Base-by-base conservation (phyloP, 2,888 invertebrate species). In the Spodoptera exigua region DNA sequence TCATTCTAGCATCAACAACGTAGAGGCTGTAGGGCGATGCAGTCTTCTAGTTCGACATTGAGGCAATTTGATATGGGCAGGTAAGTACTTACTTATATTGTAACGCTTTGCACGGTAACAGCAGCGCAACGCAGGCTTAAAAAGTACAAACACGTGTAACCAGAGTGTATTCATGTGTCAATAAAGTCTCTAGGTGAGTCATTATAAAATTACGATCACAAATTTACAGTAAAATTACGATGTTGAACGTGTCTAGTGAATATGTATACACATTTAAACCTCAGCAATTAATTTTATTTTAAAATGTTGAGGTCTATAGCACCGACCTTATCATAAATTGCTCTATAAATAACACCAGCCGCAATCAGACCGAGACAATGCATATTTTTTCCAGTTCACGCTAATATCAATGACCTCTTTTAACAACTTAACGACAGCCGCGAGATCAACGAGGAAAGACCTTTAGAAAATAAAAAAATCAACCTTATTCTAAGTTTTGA, bases 91-190 rank as follows among this genome's bases (percentile, higher is more conserved):
- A 44, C 9, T 13, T 55, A 32, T 61, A 48, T 43, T 66, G 52
- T 44, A 35, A 61, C 67, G 44, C 57, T 73, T 65, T 68, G 61
- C 59, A 59, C 44, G 49, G 72, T 53, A 60, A 57, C 61, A 64
- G 53, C 7, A 74, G 61, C 69, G 69, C 54, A 67, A 47, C 65
- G 71, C 56, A 45, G 63, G 48, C 63, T 72, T 68, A 67, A 74
- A 79, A 77, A 74, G 70, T 78, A 63, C 56, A 71, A 71, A 77
- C 75, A 74, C 70, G 69, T 70, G 73, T 76, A 77, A 75, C 64
- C 64, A 60, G 63, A 77, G 70, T 68, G 61, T 78, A 78, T 77
- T 74, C 75, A 74, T 79, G 64, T 78, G 75, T 78, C 78, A 83
- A 84, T 79, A 81, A 66, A 70, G 59, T 69, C 37, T 57, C 53